Evolutionary conservation across 2,113 vertebrate genomes (phyloP).

Genomic region (Baryphthengus martii): DNA sequence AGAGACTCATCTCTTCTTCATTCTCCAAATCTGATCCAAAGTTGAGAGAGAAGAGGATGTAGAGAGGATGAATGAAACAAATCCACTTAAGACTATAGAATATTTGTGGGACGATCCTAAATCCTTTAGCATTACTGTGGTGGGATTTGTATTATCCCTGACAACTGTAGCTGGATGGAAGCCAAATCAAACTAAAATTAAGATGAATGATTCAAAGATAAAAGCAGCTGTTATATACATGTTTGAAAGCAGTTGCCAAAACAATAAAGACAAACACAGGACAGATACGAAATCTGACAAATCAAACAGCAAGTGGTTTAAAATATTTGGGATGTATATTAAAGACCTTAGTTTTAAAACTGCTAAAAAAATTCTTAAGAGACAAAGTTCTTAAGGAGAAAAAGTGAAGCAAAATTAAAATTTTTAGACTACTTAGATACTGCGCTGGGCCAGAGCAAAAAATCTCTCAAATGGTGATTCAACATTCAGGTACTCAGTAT

Average conservation of each 20-base stretch:
- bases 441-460: neutral
- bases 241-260: neutral
- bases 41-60: neutral
- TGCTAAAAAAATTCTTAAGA: neutral
- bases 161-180: conserved; percentile 12
- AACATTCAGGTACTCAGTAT: neutral
- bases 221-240: neutral
- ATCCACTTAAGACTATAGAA: neutral
- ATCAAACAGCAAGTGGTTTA: neutral
- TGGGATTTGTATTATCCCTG: conserved; percentile 2
- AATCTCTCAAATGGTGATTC: neutral
- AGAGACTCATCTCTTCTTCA: neutral
- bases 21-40: neutral
- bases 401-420: neutral
- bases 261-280: neutral
- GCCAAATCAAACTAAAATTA: conserved; percentile 44
- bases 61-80: conserved; percentile 22
- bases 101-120: neutral
- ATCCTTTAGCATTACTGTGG: neutral
- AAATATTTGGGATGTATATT: neutral
- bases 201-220: neutral
- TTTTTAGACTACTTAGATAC: neutral
- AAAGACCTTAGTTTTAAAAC: neutral
- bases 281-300: neutral
- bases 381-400: neutral